Conservation (phyloP, 2,113 vertebrate genomes). For the Varanus salvator region DNA sequence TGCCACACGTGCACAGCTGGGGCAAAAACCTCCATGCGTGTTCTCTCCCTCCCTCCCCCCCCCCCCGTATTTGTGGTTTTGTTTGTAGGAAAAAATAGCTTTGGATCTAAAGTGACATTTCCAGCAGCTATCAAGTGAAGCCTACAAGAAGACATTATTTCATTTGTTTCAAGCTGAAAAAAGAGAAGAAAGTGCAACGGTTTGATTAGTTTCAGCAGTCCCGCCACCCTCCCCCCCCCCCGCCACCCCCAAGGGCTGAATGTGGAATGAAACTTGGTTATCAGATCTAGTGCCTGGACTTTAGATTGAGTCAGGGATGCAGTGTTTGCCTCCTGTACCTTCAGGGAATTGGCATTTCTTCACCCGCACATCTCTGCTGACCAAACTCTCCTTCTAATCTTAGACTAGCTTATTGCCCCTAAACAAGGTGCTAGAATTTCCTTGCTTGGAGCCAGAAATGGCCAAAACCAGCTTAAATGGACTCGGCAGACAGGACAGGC, state of each 20-base stretch:
- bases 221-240: no score
- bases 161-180: conserved; percentile 73
- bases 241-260: conserved; percentile 50
- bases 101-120: conserved; percentile 62
- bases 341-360: conserved; percentile 76
- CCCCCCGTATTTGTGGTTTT: neutral
- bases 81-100: neutral
- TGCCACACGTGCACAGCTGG: no score
- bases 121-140: conserved; percentile 7
- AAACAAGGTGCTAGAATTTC: neutral
- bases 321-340: conserved; percentile 21
- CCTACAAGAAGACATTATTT: conserved; percentile 32
- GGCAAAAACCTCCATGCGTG: no score
- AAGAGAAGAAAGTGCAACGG: conserved; percentile 36
- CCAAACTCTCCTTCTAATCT: conserved; percentile 66
- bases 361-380: conserved; percentile 52
- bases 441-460: conserved; percentile 58
- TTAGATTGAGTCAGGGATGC: conserved; percentile 59
- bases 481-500: conserved; percentile 45
- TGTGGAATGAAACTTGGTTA: conserved; percentile 68
- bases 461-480: conserved; percentile 57
- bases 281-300: conserved; percentile 57
- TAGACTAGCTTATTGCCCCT: conserved; percentile 50
- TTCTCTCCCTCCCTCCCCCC: no score
- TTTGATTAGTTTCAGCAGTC: conserved; percentile 69